Conservation (phyloP, 2,888 invertebrate genomes). For the Stenoptilia bipunctidactyla region DNA sequence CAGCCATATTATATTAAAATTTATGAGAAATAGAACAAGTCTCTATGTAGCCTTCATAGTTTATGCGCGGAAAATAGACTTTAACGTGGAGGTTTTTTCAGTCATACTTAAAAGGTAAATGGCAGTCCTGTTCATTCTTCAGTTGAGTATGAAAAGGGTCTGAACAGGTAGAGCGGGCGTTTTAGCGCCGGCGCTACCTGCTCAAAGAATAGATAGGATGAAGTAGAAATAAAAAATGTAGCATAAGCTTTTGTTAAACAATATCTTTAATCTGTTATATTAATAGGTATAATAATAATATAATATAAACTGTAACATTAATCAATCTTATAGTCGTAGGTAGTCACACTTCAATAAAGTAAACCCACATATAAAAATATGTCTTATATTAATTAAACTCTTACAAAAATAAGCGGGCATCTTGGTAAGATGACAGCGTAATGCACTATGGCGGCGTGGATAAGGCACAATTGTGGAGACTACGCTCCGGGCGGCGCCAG, state of each 20-base stretch:
- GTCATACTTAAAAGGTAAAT: too few species aligned
- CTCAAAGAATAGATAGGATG: slow-evolving; percentile 4
- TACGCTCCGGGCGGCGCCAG: slow-evolving; percentile 66
- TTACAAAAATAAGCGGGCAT: slow-evolving; percentile 54
- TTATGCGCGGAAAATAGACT: too few species aligned
- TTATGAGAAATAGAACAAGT: too few species aligned
- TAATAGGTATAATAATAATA: slow-evolving; percentile 26
- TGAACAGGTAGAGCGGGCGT: slow-evolving; percentile 6
- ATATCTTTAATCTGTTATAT: slow-evolving; percentile 1
- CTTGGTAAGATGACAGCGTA: slow-evolving; percentile 45
- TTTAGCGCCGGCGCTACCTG: slow-evolving; percentile 57
- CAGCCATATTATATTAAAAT: too few species aligned
- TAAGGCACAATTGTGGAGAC: slow-evolving; percentile 61
- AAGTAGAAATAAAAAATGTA: not conserved
- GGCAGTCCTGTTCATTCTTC: too few species aligned
- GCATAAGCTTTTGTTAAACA: not conserved
- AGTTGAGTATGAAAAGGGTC: too few species aligned
- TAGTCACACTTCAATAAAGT: slow-evolving; percentile 51
- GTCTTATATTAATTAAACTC: slow-evolving; percentile 55
- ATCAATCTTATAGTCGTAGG: slow-evolving; percentile 42
- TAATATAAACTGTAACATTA: slow-evolving; percentile 37
- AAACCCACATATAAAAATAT: slow-evolving; percentile 70
- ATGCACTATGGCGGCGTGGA: slow-evolving; percentile 68
- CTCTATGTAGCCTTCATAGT: too few species aligned
- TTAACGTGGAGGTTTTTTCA: too few species aligned